These are phyloP conservation scores for Conomelus anceps DNA, from an alignment of 2,888 invertebrate species.

Conservation along the genomic window DNA sequence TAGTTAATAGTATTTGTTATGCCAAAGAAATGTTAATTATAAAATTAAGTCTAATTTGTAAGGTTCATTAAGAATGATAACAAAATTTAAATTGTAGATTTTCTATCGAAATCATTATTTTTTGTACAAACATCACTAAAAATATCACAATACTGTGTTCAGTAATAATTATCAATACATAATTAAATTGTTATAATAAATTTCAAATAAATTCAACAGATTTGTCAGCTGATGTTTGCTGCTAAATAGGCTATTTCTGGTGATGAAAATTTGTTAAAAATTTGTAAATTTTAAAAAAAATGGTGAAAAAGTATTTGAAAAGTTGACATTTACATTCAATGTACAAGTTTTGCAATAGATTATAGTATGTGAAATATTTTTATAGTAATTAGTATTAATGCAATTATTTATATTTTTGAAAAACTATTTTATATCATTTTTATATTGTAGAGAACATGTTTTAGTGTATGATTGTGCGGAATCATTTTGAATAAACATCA, in stretches of 20 bases:
- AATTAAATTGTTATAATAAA: background rate
- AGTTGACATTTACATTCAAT: background rate
- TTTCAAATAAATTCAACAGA: background rate
- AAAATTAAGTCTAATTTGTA: background rate
- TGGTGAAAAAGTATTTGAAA: background rate
- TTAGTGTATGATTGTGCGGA: background rate
- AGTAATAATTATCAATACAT: background rate
- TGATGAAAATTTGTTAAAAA: background rate
- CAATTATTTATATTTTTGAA: background rate
- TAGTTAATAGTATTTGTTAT: background rate
- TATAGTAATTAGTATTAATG: background rate
- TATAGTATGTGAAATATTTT: background rate
- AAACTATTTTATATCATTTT: background rate
- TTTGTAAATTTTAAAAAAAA: background rate
- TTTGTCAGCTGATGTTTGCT: background rate
- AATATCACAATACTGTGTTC: background rate
- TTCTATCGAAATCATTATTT: background rate
- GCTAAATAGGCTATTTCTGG: background rate
- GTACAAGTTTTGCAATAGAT: background rate
- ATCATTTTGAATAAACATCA: background rate
- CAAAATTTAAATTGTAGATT: background rate
- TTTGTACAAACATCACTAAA: background rate
- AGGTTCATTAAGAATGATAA: background rate
- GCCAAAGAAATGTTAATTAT: background rate
- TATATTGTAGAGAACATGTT: background rate